Base-by-base conservation (phyloP, 2,888 invertebrate species). In the Andrena flavipes region DNA sequence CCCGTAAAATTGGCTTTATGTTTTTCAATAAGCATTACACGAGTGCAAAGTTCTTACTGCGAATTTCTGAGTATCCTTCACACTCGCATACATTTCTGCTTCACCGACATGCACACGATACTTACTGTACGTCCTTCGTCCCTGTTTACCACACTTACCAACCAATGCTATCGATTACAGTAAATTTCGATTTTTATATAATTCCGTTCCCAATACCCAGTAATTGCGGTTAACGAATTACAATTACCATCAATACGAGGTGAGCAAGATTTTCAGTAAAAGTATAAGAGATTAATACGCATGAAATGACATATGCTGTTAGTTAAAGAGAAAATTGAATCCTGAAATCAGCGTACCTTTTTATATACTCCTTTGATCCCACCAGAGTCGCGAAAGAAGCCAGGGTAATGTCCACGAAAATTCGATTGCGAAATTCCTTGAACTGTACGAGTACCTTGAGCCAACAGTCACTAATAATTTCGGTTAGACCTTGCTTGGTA, bases 391-490 rank as follows among this genome's bases (percentile, higher is more conserved):
- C 4, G 23, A 23, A 56, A 10, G 7, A 20, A 26, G 54, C 1
- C 20, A 54, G 23, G 2, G 42, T 42, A 42, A 42, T 13, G 42
- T 42, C 13, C 42, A 42, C 42, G 42, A 42, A 42, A 42, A 42
- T 42, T 42, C 42, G 23, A 54, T 54, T 20, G 23, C 54, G 54
- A 54, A 20, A 56, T 56, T 56, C 23, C 23, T 56, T 56, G 56
- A 56, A 26, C 56, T 56, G 23, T 26, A 3, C 56, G 8, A 42
- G 59, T 49, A 60, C 67, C 74, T 74, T 74, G 63, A 64, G 26
- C 2, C 26, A 16, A 64, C 42, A 56, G 30, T n/a, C 13, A 20
- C 26, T 59, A 69, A 48, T 78, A 68, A 78, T 74, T 68, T 73
- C 26, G 67, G 33, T 7, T 42, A 42, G 59, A n/a, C 63, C 77